Evolutionary conservation across 2,113 vertebrate species (phyloP).

Genomic region (Anhinga rufa): DNA sequence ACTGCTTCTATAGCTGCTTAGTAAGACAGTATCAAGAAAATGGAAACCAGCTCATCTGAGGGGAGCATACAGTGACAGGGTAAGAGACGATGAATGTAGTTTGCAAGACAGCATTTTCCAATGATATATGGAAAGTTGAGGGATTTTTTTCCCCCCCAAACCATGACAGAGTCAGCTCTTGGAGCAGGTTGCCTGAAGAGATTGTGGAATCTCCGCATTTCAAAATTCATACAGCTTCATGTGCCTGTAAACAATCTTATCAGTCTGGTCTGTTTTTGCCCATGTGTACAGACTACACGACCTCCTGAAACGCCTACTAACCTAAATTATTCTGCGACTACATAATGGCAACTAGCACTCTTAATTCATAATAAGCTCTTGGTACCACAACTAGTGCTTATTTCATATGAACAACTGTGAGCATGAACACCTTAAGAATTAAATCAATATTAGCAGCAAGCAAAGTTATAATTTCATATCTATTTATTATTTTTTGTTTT

Average conservation of each 20-base stretch:
- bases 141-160: not conserved
- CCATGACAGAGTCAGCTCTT: not conserved
- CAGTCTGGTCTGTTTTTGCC: not conserved
- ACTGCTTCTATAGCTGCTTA: not conserved
- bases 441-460: not conserved
- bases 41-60: not conserved
- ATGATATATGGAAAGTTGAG: not conserved
- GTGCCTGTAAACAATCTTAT: not conserved
- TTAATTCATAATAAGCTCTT: not conserved
- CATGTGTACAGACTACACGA: not conserved
- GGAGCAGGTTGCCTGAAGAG: not conserved
- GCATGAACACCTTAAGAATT: not conserved
- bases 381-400: not conserved
- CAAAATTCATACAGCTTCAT: not conserved
- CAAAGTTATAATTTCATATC: not conserved
- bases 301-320: not conserved
- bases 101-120: not conserved
- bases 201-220: not conserved
- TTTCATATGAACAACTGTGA: not conserved
- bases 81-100: not conserved
- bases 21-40: not conserved
- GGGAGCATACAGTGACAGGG: rapidly evolving
- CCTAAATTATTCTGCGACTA: not conserved
- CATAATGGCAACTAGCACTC: not conserved
- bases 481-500: not conserved